Conservation (phyloP, 2,797 vertebrate genomes). For the Lepidocolaptes lacrymiger region DNA sequence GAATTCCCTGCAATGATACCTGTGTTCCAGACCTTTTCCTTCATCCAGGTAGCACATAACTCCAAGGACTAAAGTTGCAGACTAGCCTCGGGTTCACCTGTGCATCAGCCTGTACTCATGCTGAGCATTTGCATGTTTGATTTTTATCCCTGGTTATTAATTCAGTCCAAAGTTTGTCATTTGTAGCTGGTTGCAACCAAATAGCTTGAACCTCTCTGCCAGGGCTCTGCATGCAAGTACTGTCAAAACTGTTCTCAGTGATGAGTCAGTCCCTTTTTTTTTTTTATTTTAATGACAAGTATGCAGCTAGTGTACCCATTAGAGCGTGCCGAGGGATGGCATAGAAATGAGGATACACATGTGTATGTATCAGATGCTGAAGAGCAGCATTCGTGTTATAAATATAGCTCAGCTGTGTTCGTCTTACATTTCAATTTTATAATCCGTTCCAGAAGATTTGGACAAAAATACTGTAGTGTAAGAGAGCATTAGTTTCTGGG, state of each 20-base stretch:
- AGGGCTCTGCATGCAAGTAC: conserved; percentile 14
- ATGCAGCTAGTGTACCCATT: conserved; percentile 42
- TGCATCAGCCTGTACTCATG: background rate
- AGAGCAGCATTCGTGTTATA: conserved; percentile 45
- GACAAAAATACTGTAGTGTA: conserved; percentile 54
- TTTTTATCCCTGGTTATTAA: background rate
- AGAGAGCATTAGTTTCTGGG: conserved; percentile 36
- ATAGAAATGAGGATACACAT: conserved; percentile 64
- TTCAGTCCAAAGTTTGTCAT: background rate
- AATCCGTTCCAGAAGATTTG: conserved; percentile 61
- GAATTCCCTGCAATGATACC: background rate
- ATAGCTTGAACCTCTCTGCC: conserved; percentile 7
- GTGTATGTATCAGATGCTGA: conserved; percentile 58
- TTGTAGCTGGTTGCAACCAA: background rate
- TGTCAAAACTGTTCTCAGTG: conserved; percentile 50
- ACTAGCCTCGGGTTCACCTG: background rate
- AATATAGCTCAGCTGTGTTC: conserved; percentile 48
- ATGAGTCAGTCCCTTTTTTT: conserved; percentile 50
- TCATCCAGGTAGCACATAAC: background rate
- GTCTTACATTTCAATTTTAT: conserved; percentile 70
- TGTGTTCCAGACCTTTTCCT: background rate
- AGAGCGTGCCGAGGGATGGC: conserved; percentile 27
- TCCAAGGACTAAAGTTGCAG: background rate
- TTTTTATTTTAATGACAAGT: conserved; percentile 28
- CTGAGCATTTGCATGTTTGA: background rate